These are phyloP conservation scores for Calliphora vomitoria DNA, from an alignment of 2,888 invertebrate species.

Conservation along the genomic window DNA sequence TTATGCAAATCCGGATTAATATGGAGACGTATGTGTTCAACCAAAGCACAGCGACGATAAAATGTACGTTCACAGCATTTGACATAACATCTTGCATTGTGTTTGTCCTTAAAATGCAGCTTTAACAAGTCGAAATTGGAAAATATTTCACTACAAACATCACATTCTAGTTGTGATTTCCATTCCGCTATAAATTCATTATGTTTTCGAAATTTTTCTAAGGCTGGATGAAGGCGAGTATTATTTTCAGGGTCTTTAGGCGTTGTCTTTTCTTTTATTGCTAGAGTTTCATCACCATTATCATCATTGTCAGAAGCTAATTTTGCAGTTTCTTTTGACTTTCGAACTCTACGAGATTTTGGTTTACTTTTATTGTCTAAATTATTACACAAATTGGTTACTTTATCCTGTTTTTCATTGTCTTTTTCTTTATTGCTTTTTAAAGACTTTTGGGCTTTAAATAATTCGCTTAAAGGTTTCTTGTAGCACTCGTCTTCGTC, in stretches of 20 bases:
- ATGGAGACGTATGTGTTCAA: conserved; percentile 76
- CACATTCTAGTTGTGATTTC: conserved; percentile 72
- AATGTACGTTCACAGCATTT: conserved; percentile 76
- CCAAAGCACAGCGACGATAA: conserved; percentile 75
- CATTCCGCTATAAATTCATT: conserved; percentile 74
- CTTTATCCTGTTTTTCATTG: background rate
- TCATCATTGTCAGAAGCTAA: conserved; percentile 1
- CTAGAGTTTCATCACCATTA: too few species aligned
- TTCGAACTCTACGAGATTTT: background rate
- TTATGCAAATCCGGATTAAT: conserved; percentile 76
- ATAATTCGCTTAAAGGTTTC: conserved; percentile 25
- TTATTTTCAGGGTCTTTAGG: background rate
- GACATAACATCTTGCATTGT: conserved; percentile 73
- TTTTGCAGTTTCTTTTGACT: background rate
- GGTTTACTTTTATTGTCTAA: background rate
- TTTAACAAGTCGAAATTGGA: conserved; percentile 72
- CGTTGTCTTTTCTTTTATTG: background rate
- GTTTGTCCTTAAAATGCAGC: conserved; percentile 73
- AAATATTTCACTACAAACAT: conserved; percentile 66
- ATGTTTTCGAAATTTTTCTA: conserved; percentile 64
- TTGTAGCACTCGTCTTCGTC: conserved; percentile 22
- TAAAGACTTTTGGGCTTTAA: background rate
- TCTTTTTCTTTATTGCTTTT: background rate
- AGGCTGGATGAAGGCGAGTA: conserved; percentile 58
- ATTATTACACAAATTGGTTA: background rate